Base-by-base conservation (phyloP, 2,888 invertebrate genomes). In the Acronicta aceris region DNA sequence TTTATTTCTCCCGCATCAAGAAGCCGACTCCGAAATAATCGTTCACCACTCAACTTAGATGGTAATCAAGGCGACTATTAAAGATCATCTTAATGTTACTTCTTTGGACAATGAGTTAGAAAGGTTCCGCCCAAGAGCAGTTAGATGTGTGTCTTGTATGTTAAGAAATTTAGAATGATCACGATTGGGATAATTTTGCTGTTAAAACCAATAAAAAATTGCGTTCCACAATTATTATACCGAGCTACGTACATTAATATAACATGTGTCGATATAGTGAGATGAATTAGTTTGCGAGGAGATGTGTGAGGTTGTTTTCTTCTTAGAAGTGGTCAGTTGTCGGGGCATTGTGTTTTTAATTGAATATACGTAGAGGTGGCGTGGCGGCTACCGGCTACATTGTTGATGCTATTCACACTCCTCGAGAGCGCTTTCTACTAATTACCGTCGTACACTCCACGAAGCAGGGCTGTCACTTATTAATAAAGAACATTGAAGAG, bases 21-120 rank as follows among this genome's bases (percentile, higher is more conserved):
- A 88, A 83, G 85, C 89, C 91, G 91, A 88, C 92, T 89, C 90
- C 86, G 86, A 90, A 94, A 93, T 94, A 92, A 93, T 93, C 94
- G 91, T 90, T 90, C 89, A 87, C 89, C 93, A 93, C 94, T 93
- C 93, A 91, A 86, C 90, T 89, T 90, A 93, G 93, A 94, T 93
- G 89, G 91, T 94, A 93, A 94, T 94, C 94, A 92, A 89, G 84
- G 87, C 81, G 86, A 86, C 93, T 93, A 93, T 94, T 93, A 94
- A 87, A 91, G 87, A 89, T 81, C 82, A 84, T 89, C 89, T 91
- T 93, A 92, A 92, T 91, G 93, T 91, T 88, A 86, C 86, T 90
- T 91, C 90, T 92, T 92, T 89, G 79, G 83, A 81, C 79, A 81
- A 76, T 81, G 83, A 90, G 86, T 89, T 89, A 88, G 85, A 89